Conservation (phyloP, 2,113 vertebrate genomes). For the Sinocyclocheilus grahami region DNA sequence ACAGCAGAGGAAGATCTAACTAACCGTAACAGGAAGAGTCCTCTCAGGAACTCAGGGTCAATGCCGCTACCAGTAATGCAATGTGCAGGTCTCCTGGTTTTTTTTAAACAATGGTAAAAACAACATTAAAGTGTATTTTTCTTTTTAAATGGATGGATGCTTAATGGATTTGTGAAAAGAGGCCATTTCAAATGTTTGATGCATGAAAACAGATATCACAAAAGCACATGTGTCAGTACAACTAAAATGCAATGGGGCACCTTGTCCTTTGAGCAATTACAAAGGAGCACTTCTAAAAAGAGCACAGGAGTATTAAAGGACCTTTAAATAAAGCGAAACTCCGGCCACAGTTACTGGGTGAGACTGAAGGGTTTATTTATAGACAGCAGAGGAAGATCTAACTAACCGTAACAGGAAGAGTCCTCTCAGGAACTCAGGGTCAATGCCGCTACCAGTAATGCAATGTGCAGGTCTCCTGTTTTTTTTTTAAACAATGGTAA, state of each 20-base stretch:
- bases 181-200: slow-evolving; percentile 15
- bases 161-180: slow-evolving; percentile 24
- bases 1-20: slow-evolving; percentile 12
- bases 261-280: neutral
- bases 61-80: neutral
- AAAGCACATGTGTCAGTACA: neutral
- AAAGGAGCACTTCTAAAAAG: slow-evolving; percentile 13
- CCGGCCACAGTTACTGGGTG: neutral
- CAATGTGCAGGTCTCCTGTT: neutral
- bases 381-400: slow-evolving; percentile 20
- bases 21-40: slow-evolving; percentile 26
- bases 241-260: neutral
- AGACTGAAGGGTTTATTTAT: slow-evolving; percentile 35
- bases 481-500: neutral
- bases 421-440: slow-evolving; percentile 23
- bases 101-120: neutral
- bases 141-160: neutral
- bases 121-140: neutral
- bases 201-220: too few relatives aligned
- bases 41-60: slow-evolving; percentile 20
- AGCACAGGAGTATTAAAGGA: slow-evolving; percentile 3
- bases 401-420: slow-evolving; percentile 21
- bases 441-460: neutral
- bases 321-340: slow-evolving; percentile 8
- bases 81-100: neutral